Evolutionary conservation across 2,797 vertebrate species (phyloP).

Genomic region (Gadopsis bispinosus): DNA sequence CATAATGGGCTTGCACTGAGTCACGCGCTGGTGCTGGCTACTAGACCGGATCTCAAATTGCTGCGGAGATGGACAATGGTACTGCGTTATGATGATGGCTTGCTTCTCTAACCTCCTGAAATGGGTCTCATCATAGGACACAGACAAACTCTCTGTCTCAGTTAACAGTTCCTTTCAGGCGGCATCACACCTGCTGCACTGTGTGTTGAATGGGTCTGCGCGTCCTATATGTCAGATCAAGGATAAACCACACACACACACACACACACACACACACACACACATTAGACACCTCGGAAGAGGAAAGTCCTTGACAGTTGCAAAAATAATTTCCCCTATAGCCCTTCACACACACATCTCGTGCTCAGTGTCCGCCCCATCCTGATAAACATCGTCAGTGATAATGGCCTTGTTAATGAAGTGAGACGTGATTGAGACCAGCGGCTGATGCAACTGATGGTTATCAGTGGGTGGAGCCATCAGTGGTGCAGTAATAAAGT

Average conservation of each 20-base stretch:
- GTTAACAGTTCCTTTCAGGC: constrained; percentile 65
- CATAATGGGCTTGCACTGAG: constrained; percentile 63
- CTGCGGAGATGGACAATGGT: constrained; percentile 52
- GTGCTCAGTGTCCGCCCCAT: constrained; percentile 61
- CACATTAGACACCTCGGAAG: constrained; percentile 22
- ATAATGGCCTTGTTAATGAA: constrained; percentile 81
- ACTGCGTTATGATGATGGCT: constrained; percentile 58
- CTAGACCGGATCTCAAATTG: constrained; percentile 64
- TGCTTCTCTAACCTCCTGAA: constrained; percentile 63
- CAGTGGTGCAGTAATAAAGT: constrained; percentile 77
- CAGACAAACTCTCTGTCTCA: constrained; percentile 62
- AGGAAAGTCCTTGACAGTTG: constrained; percentile 70
- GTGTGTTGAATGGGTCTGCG: constrained; percentile 39
- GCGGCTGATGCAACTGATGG: constrained; percentile 75
- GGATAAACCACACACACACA: constrained; percentile 20
- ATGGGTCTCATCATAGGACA: constrained; percentile 61
- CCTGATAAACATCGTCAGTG: constrained; percentile 72
- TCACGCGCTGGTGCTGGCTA: constrained; percentile 50
- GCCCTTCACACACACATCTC: constrained; percentile 36
- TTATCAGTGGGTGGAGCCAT: constrained; percentile 73
- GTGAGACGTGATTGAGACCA: constrained; percentile 76
- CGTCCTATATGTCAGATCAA: constrained; percentile 50
- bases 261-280: constrained; percentile 21
- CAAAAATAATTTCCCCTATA: constrained; percentile 54
- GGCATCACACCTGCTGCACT: constrained; percentile 57